Conservation (phyloP, 2,797 vertebrate genomes). For the Parauchenoglanis ngamensis region DNA sequence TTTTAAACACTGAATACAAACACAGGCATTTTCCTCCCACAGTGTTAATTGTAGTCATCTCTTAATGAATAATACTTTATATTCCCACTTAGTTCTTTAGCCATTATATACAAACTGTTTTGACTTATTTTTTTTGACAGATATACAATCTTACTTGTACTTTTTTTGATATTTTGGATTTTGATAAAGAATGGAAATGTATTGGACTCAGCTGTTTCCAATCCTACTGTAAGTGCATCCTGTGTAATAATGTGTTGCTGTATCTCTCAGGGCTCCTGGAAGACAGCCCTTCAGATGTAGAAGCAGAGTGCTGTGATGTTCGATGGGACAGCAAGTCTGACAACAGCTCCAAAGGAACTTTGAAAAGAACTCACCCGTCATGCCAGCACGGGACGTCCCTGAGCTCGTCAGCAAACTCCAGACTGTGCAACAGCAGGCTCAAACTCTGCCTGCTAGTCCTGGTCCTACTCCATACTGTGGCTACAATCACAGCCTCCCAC, state of each 20-base stretch:
- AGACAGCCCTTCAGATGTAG: constrained; percentile 86
- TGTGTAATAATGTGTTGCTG: constrained; percentile 48
- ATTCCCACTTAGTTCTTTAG: background rate
- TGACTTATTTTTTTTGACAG: background rate
- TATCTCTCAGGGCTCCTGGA: constrained; percentile 86
- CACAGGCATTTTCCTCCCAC: background rate
- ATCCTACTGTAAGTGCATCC: background rate
- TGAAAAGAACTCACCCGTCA: constrained; percentile 86
- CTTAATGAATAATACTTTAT: background rate
- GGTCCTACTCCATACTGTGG: constrained; percentile 95
- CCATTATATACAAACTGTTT: background rate
- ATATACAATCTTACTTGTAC: background rate
- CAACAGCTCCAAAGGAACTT: constrained; percentile 82
- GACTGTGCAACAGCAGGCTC: constrained; percentile 95
- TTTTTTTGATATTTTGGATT: background rate
- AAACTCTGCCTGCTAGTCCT: constrained; percentile 96
- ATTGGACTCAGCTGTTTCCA: background rate
- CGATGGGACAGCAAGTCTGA: constrained; percentile 87
- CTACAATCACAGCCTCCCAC: constrained; percentile 92
- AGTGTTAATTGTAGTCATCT: background rate
- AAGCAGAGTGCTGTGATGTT: constrained; percentile 96
- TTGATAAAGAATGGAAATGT: background rate
- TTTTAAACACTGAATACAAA: background rate
- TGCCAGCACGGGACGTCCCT: constrained; percentile 90
- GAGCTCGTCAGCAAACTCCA: constrained; percentile 89